Evolutionary conservation across 2,888 invertebrate genomes (phyloP).

Genomic region (Drosophila meridionalis): DNA sequence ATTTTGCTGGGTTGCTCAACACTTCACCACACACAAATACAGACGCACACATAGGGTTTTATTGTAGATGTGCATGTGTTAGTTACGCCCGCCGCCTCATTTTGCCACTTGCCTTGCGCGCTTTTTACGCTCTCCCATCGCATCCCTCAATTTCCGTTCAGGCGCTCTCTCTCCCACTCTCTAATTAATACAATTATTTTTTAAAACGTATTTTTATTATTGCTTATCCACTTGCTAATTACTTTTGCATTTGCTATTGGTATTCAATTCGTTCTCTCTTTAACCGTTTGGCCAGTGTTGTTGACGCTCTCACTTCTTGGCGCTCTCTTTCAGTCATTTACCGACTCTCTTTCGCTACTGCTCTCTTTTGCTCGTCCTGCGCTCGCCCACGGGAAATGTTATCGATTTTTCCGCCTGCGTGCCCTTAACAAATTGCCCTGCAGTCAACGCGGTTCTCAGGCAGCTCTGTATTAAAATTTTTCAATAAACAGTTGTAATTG

Average conservation of each 20-base stretch:
- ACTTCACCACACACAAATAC: slow-evolving; percentile 34
- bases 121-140: slow-evolving; percentile 40
- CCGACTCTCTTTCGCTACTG: not conserved
- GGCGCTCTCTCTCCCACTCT: not conserved
- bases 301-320: not conserved
- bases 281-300: slow-evolving; percentile 12
- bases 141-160: slow-evolving; percentile 7
- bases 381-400: slow-evolving; percentile 51
- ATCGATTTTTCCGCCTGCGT: slow-evolving; percentile 68
- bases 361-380: slow-evolving; percentile 22
- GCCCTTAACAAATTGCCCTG: slow-evolving; percentile 44
- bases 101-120: slow-evolving; percentile 40
- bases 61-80: slow-evolving; percentile 1
- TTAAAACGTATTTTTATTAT: slow-evolving; percentile 19
- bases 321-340: slow-evolving; percentile 19
- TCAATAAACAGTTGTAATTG: slow-evolving; percentile 13
- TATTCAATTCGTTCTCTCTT: slow-evolving; percentile 31
- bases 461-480: slow-evolving; percentile 22
- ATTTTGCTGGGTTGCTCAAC: slow-evolving; percentile 58
- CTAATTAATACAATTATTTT: slow-evolving; percentile 14
- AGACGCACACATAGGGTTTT: slow-evolving; percentile 3
- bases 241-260: slow-evolving; percentile 42
- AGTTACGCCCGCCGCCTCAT: slow-evolving; percentile 39
- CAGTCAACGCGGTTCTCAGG: slow-evolving; percentile 47
- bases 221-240: slow-evolving; percentile 45